Evolutionary conservation across 2,888 invertebrate species (phyloP).

Genomic region (Galerucella calmariensis): DNA sequence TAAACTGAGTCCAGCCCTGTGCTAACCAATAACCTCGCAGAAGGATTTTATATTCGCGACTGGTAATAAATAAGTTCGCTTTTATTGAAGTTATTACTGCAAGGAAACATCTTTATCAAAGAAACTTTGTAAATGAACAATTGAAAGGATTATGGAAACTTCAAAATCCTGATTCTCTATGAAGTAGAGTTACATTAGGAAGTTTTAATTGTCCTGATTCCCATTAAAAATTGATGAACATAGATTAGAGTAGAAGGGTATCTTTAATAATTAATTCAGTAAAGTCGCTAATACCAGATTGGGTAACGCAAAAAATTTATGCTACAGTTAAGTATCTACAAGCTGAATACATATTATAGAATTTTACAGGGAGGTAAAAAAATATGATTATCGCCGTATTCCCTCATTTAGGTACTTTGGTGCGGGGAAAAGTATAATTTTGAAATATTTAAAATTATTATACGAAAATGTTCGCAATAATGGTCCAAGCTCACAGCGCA

Average conservation of each 20-base stretch:
- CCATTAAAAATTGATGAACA: slow-evolving; percentile 59
- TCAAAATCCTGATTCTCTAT: slow-evolving; percentile 52
- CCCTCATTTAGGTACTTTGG: too few relatives aligned
- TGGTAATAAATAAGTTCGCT: slow-evolving; percentile 45
- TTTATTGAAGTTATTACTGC: slow-evolving; percentile 44
- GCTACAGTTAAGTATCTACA: slow-evolving; percentile 2
- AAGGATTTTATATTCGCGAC: slow-evolving; percentile 36
- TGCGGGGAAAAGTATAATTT: too few relatives aligned
- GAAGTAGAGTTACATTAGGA: slow-evolving; percentile 56
- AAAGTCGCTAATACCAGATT: slow-evolving; percentile 15
- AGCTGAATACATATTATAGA: not conserved
- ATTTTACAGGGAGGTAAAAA: not conserved
- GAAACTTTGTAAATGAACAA: slow-evolving; percentile 56
- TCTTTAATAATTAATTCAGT: slow-evolving; percentile 43
- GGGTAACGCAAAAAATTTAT: slow-evolving; percentile 7
- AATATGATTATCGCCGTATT: too few relatives aligned
- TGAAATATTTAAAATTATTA: too few relatives aligned
- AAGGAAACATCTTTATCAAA: slow-evolving; percentile 46
- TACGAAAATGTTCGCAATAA: too few relatives aligned
- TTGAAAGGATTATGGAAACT: slow-evolving; percentile 56
- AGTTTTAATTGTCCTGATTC: slow-evolving; percentile 58
- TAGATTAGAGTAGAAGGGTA: slow-evolving; percentile 52
- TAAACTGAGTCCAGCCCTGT: not conserved
- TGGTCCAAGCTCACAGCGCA: too few relatives aligned
- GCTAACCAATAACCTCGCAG: slow-evolving; percentile 12